Percentiles rank a stretch among this genome's conserved stretches.
These are phyloP conservation scores for Heliconius ismenius DNA, from an alignment of 2,888 invertebrate genomes.

Conservation along the genomic window DNA sequence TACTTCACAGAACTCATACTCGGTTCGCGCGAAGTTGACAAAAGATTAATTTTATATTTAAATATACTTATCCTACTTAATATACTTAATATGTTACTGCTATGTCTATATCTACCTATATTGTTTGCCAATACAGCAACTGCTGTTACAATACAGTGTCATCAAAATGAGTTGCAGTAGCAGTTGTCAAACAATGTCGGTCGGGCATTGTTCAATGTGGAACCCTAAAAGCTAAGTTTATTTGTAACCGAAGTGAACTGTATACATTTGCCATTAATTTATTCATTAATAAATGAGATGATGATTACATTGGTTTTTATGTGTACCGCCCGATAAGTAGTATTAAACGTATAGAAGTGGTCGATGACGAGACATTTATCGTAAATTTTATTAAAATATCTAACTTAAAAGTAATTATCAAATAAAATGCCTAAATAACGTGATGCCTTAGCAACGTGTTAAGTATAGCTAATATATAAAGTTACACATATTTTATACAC, in stretches of 20 bases:
- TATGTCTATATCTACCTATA: conserved; percentile 13
- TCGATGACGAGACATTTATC: too few species aligned
- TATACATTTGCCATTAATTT: conserved; percentile 48
- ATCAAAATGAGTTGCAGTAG: background rate
- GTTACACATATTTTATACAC: too few species aligned
- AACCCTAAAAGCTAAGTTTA: conserved; percentile 31
- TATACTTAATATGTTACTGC: conserved; percentile 20
- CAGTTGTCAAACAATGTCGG: conserved; percentile 8
- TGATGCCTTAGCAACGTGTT: too few species aligned
- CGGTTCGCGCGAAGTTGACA: background rate
- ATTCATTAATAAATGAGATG: conserved; percentile 48
- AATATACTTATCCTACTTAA: conserved; percentile 19
- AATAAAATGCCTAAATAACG: too few species aligned
- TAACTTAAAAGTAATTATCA: too few species aligned
- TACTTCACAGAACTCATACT: background rate
- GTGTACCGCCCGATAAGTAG: background rate
- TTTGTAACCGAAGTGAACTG: conserved; percentile 39
- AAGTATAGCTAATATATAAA: too few species aligned
- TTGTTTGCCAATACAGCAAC: conserved; percentile 9
- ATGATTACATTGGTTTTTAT: conserved; percentile 34
- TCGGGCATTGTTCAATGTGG: conserved; percentile 30
- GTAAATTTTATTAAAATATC: too few species aligned
- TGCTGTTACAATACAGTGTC: background rate
- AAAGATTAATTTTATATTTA: conserved; percentile 9
- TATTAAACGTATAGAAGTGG: too few species aligned